These are phyloP conservation scores for Gryon sp. DNA, from an alignment of 1,140 invertebrate species.

Conservation along the genomic window DNA sequence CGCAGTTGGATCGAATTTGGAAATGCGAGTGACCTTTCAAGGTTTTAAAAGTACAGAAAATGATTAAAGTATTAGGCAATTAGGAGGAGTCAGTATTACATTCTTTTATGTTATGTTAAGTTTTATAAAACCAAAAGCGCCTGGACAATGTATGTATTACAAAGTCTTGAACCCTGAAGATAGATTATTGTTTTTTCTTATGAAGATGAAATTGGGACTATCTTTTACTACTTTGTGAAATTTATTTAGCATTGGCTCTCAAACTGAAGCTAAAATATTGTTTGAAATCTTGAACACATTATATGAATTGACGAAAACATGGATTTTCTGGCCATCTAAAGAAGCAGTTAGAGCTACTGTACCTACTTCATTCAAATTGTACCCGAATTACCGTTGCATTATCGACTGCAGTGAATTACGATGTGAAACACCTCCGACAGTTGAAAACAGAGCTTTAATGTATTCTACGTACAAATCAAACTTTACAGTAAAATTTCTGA, in stretches of 20 bases:
- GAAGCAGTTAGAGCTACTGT: not conserved
- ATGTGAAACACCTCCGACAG: conserved; percentile 9
- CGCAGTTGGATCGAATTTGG: conserved; percentile 11
- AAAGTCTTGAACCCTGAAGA: conserved; percentile 6
- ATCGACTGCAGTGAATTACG: conserved; percentile 13
- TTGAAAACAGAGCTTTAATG: conserved; percentile 1
- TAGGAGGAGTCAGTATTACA: conserved; percentile 1
- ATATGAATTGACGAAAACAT: conserved; percentile 3
- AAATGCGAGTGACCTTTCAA: conserved; percentile 14
- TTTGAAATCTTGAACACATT: not conserved
- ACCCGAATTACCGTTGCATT: not conserved
- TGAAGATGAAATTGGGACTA: conserved; percentile 15
- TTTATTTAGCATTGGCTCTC: not conserved
- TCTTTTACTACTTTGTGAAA: not conserved
- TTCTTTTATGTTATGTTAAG: conserved; percentile 13
- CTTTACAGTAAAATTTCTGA: conserved; percentile 13
- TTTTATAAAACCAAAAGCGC: not conserved
- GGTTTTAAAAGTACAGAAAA: conserved; percentile 9
- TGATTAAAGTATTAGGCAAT: conserved; percentile 23
- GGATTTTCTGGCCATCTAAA: conserved; percentile 1
- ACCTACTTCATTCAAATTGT: not conserved
- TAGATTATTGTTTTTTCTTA: conserved; percentile 4
- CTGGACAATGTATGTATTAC: not conserved
- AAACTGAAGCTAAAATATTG: not conserved
- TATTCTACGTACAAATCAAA: conserved; percentile 14